These are phyloP conservation scores for Tinea trinotella DNA, from an alignment of 2,888 invertebrate species.

Conservation along the genomic window DNA sequence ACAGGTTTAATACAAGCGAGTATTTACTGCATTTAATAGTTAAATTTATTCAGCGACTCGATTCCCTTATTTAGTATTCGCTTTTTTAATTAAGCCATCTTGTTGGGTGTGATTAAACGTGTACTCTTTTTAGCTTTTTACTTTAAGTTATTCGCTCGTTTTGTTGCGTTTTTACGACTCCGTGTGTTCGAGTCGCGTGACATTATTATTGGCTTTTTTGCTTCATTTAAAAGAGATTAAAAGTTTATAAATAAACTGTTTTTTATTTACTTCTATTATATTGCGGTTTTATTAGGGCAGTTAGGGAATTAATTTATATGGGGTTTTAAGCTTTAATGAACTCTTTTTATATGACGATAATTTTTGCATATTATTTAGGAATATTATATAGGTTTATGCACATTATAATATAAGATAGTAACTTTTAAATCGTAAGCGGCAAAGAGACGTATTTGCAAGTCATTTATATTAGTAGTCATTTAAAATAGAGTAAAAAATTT, in stretches of 20 bases:
- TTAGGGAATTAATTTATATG: too few species aligned
- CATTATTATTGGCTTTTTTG: conserved; percentile 13
- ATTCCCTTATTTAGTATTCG: conserved; percentile 5
- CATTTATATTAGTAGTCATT: too few species aligned
- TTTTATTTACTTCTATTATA: too few species aligned
- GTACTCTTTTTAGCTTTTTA: background rate
- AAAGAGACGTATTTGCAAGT: too few species aligned
- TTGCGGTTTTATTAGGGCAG: too few species aligned
- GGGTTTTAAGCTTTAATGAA: too few species aligned
- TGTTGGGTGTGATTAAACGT: conserved; percentile 12
- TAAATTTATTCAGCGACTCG: conserved; percentile 20
- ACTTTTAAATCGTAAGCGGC: too few species aligned
- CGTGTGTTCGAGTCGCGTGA: conserved; percentile 11
- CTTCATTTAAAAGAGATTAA: background rate
- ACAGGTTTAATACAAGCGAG: background rate
- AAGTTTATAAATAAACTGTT: background rate
- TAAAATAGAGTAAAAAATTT: too few species aligned
- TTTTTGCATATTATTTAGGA: too few species aligned
- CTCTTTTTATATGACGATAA: too few species aligned
- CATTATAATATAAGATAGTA: too few species aligned
- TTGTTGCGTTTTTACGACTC: conserved; percentile 14
- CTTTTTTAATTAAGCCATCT: conserved; percentile 20
- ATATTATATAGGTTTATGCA: too few species aligned
- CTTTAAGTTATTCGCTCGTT: conserved; percentile 2
- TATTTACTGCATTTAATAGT: conserved; percentile 15